A percentile compares a stretch with the other conserved stretches of the same genome.
These are phyloP conservation scores for Tinea semifulvella DNA, from an alignment of 2,888 invertebrate genomes.

Conservation along the genomic window DNA sequence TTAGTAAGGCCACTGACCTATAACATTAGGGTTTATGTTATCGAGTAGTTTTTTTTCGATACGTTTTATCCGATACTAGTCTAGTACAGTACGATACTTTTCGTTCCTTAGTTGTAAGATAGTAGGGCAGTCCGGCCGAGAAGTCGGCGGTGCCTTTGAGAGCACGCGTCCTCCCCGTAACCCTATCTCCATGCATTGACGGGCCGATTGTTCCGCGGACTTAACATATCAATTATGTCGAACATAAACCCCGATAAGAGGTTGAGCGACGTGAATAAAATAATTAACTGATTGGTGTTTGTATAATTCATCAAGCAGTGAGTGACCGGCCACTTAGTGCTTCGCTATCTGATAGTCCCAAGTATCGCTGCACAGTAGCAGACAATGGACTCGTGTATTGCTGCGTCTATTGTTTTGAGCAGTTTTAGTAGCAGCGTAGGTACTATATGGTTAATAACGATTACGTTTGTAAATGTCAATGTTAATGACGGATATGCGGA, in stretches of 20 bases:
- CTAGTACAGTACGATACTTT: too few species aligned
- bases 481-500: conserved; percentile 4
- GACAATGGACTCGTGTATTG: conserved; percentile 52
- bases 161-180: conserved; percentile 10
- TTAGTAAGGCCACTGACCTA: too few species aligned
- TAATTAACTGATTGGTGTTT: conserved; percentile 66
- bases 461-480: conserved; percentile 5
- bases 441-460: conserved; percentile 8
- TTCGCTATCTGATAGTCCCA: conserved; percentile 47
- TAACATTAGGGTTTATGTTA: too few species aligned
- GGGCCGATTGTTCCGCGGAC: conserved; percentile 57
- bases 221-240: conserved; percentile 65
- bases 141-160: conserved; percentile 12
- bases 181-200: conserved; percentile 40
- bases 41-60: too few species aligned
- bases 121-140: conserved; percentile 24
- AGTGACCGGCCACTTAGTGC: conserved; percentile 51
- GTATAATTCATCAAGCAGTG: conserved; percentile 61
- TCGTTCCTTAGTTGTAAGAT: too few species aligned
- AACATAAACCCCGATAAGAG: conserved; percentile 57
- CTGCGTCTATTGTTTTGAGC: conserved; percentile 38
- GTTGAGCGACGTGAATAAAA: conserved; percentile 63
- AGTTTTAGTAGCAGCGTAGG: conserved; percentile 27
- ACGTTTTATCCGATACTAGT: too few species aligned
- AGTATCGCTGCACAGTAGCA: conserved; percentile 31